Conservation (phyloP, 2,888 invertebrate species). For the Flexamia atlantica region DNA sequence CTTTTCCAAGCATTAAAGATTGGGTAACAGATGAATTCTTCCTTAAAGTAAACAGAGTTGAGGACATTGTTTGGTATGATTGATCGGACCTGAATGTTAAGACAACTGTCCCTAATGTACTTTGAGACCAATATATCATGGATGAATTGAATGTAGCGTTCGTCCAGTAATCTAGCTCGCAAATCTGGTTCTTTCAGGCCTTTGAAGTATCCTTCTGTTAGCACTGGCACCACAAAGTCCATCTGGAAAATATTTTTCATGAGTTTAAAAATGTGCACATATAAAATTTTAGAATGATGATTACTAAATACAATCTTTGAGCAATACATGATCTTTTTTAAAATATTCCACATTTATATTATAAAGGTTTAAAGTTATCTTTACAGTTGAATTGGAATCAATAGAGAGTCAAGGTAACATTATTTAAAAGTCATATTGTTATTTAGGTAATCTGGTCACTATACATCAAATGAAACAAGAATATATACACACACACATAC, state of each 20-base stretch:
- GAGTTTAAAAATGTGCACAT: no score
- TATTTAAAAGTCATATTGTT: no score
- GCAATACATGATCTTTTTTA: no score
- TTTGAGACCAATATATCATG: slow-evolving; percentile 65
- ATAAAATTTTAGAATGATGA: no score
- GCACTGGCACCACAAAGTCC: slow-evolving; percentile 67
- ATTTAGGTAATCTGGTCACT: no score
- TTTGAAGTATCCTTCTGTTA: slow-evolving; percentile 67
- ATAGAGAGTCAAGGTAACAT: no score
- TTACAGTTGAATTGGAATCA: no score
- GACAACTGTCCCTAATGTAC: slow-evolving; percentile 65
- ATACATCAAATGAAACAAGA: no score
- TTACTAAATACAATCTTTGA: no score
- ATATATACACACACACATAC: no score
- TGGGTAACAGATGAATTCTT: slow-evolving; percentile 64
- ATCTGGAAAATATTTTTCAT: slow-evolving; percentile 66
- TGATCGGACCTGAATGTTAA: slow-evolving; percentile 66
- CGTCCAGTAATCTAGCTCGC: slow-evolving; percentile 61
- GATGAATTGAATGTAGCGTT: slow-evolving; percentile 65
- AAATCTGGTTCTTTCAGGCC: slow-evolving; percentile 56
- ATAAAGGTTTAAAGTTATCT: no score
- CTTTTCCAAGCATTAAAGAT: slow-evolving; percentile 64
- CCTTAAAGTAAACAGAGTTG: slow-evolving; percentile 58
- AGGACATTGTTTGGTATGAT: slow-evolving; percentile 61
- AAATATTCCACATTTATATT: no score